Evolutionary conservation across 1,140 invertebrate species (phyloP).

Genomic region (Idris sp.): DNA sequence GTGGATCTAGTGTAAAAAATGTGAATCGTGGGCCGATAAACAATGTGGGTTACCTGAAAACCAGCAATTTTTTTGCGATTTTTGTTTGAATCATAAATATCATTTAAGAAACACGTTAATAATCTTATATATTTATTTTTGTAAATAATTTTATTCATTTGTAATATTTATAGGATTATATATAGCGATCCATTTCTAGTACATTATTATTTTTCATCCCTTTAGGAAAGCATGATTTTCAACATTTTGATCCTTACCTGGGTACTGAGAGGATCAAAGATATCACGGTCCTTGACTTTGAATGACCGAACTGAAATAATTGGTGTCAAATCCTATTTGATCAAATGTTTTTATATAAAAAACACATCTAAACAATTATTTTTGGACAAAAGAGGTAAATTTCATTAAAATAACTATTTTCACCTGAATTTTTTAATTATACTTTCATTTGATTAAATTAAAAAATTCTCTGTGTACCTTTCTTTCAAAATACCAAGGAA

Average conservation of each 20-base stretch:
- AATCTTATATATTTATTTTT: not conserved
- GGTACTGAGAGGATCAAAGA: slow-evolving; percentile 29
- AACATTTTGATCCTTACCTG: slow-evolving; percentile 41
- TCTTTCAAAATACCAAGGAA: not conserved
- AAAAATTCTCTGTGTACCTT: not conserved
- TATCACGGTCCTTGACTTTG: slow-evolving; percentile 47
- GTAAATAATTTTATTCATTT: not conserved
- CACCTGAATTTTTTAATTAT: not conserved
- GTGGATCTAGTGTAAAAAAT: too few relatives aligned
- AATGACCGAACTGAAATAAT: slow-evolving; percentile 37
- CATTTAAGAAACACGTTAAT: too few relatives aligned
- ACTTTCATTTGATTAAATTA: slow-evolving; percentile 3
- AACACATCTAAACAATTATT: slow-evolving; percentile 15
- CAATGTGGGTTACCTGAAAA: too few relatives aligned
- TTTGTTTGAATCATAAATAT: not conserved
- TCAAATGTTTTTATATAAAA: slow-evolving; percentile 18
- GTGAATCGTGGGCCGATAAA: too few relatives aligned
- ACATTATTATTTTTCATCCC: slow-evolving; percentile 2
- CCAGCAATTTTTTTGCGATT: too few relatives aligned
- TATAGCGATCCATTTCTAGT: too few relatives aligned
- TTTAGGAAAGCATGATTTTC: slow-evolving; percentile 25
- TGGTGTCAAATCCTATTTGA: slow-evolving; percentile 31
- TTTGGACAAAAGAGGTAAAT: slow-evolving; percentile 7
- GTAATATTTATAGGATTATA: too few relatives aligned
- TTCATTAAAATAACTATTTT: slow-evolving; percentile 18